Percentiles rank a stretch among this genome's conserved stretches.
phyloP scores from a whole-genome alignment of 2,113 vertebrate genomes.

The Cervus canadensis region DNA sequence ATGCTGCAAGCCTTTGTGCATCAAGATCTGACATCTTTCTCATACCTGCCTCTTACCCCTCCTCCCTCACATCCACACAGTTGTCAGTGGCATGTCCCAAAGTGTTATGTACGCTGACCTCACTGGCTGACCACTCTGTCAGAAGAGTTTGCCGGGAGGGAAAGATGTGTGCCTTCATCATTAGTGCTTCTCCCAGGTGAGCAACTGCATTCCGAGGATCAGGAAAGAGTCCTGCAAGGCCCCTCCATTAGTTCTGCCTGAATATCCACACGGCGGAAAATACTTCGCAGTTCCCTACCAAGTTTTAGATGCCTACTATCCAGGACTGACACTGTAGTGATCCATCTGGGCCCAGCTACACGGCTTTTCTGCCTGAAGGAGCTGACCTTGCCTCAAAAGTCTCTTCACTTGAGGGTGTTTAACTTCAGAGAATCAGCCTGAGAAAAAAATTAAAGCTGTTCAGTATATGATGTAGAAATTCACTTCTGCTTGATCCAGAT shows the following conservation, averaged over 20 bases:
- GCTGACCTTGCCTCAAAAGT: neutral
- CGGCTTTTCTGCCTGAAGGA: neutral
- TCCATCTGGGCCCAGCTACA: neutral
- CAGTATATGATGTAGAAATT: slow-evolving; percentile 47
- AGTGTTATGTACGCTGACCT: slow-evolving; percentile 24
- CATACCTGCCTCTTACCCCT: slow-evolving; percentile 1
- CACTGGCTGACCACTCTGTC: neutral
- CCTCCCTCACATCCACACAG: neutral
- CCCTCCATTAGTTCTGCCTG: neutral
- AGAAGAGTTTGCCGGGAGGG: neutral
- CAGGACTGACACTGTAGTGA: neutral
- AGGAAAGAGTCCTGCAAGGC: neutral
- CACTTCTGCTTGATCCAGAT: slow-evolving; percentile 46
- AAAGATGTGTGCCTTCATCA: neutral
- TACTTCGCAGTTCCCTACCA: neutral
- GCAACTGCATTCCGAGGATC: neutral
- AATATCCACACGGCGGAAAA: neutral
- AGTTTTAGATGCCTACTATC: neutral
- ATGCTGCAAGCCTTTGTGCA: neutral
- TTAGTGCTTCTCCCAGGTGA: neutral
- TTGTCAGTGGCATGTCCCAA: slow-evolving; percentile 2
- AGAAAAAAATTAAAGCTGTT: neutral
- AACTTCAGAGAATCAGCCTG: neutral
- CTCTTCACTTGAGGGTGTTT: neutral
- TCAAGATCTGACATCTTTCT: slow-evolving; percentile 22